Evolutionary conservation across 30 jellyfish, hydroid and myxozoan genomes (phyloP).

Genomic region (Clytia hemisphaerica): DNA sequence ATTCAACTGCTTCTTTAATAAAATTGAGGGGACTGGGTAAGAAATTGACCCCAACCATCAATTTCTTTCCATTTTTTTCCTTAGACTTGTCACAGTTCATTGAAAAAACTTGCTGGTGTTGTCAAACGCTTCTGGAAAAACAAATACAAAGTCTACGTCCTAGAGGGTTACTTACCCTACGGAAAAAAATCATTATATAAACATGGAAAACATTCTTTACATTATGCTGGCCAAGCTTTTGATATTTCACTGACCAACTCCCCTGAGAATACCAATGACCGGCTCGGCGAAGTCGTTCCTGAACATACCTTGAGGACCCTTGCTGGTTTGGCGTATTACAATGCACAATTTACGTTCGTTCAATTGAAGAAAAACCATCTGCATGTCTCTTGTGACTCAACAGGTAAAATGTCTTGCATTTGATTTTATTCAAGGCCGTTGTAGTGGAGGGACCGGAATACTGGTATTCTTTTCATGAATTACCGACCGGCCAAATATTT

Average conservation of each 20-base stretch:
- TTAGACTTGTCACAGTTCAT: conserved; percentile 56
- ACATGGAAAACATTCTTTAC: conserved; percentile 59
- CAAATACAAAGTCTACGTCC: conserved; percentile 54
- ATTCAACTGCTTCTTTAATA: too few species aligned
- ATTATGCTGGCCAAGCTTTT: conserved; percentile 84
- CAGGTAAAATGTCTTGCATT: conserved; percentile 44
- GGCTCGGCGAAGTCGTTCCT: conserved; percentile 19
- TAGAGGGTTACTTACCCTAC: conserved; percentile 24
- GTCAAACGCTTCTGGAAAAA: conserved; percentile 61
- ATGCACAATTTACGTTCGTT: conserved; percentile 71
- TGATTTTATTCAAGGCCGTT: too few species aligned
- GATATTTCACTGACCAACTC: conserved; percentile 31
- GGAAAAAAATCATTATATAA: conserved; percentile 14
- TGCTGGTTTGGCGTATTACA: conserved; percentile 82
- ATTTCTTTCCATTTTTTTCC: background rate
- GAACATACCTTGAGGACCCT: conserved; percentile 40
- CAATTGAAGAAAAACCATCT: conserved; percentile 64
- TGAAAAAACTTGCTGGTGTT: conserved; percentile 56
- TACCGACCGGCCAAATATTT: too few species aligned
- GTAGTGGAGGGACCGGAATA: too few species aligned
- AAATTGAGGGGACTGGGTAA: too few species aligned
- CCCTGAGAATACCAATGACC: conserved; percentile 35
- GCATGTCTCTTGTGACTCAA: conserved; percentile 72
- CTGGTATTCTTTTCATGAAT: too few species aligned
- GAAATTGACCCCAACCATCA: too few species aligned